These are phyloP conservation scores for Drosophila busckii DNA, from an alignment of 1,140 invertebrate species.

Conservation along the genomic window DNA sequence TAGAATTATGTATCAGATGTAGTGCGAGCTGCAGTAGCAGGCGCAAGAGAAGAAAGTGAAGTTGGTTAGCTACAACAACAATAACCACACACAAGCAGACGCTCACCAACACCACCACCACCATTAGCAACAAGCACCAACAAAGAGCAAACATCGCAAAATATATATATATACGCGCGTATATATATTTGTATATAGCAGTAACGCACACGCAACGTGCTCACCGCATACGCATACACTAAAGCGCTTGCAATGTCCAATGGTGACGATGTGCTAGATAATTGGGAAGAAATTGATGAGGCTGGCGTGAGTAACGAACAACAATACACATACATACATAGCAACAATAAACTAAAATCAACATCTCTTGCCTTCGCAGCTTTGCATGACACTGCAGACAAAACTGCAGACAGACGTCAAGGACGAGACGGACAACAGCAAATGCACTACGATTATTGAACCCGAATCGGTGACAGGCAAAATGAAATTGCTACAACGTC, in stretches of 20 bases:
- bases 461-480: constrained; percentile 36
- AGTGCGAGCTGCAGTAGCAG: constrained; percentile 71
- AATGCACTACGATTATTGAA: constrained; percentile 5
- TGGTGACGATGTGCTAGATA: constrained; percentile 84
- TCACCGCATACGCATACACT: constrained; percentile 21
- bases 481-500: constrained; percentile 79
- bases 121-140: constrained; percentile 25
- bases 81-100: constrained; percentile 2
- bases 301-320: constrained; percentile 80
- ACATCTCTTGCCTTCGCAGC: constrained; percentile 24
- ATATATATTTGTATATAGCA: constrained; percentile 22
- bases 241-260: constrained; percentile 78
- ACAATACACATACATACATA: constrained; percentile 2
- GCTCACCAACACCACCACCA: constrained; percentile 24
- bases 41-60: constrained; percentile 71
- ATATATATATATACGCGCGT: constrained; percentile 13
- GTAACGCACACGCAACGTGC: constrained; percentile 49
- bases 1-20: constrained; percentile 66
- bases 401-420: constrained; percentile 42
- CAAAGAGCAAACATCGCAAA: constrained; percentile 29
- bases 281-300: constrained; percentile 92
- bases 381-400: constrained; percentile 64
- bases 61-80: constrained; percentile 22
- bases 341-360: neutral
- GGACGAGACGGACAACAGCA: constrained; percentile 12